Evolutionary conservation across 1,140 invertebrate species (phyloP), one percentile per base, ranked within the genome.

Genomic region (Drosophila ogumai): DNA sequence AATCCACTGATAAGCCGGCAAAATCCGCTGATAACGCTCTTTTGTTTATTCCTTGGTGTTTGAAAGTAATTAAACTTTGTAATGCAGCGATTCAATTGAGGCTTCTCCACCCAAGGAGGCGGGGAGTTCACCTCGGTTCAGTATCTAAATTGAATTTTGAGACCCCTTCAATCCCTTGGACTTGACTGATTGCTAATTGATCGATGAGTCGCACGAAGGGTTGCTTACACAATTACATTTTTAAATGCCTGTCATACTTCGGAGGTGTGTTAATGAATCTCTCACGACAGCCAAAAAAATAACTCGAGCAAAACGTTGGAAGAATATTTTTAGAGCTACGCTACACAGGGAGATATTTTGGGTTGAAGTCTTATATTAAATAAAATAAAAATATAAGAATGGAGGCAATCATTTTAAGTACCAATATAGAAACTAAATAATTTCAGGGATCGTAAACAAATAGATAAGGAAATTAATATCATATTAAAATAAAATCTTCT

Each of bases 11-110:
- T 79, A 81, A 54, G 82, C 40, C 46, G 44, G 58, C 66, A 6
- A 41, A 80, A 77, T 64, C 47, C 44, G 40, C 71, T 86, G 82
- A 86, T 86, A 87, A 86, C 25, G 63, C n/a, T 55, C 34, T 38
- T 58, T 73, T 73, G 69, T 73, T 73, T 73, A 63, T 43, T 9
- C 36, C 40, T n/a, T 28, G 43, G 47, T 66, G 22, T 68, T 78
- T 57, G 75, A 69, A 61, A 69, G 64, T 60, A 68, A 71, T 78
- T 78, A 78, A 78, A 78, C 75, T 78, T 77, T 78, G 75, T 71
- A 78, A 77, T 77, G 44, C 64, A 12, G 36, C 54, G 34, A 73
- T 41, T 72, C 68, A 47, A 71, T 71, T 25, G 55, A 55, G 28
- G 13, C 1, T 38, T 15, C 17, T n/a, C n/a, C 36, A 12, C 10